Base-by-base conservation (phyloP, 2,113 vertebrate species). In the Osmerus eperlanus region DNA sequence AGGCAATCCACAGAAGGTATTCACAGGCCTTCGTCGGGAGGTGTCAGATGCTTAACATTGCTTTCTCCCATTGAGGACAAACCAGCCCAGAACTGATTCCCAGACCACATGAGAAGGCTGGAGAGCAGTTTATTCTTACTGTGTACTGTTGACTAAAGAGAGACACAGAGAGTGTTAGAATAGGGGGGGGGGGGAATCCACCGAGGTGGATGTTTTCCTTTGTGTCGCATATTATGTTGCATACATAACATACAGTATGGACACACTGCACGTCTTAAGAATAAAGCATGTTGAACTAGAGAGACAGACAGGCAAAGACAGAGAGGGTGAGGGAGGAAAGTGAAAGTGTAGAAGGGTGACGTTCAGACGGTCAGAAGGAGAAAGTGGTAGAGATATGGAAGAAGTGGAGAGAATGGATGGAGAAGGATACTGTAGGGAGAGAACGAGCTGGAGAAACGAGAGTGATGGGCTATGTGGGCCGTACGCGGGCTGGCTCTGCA, bases 381-480 rank as follows among this genome's bases (percentile, higher is more conserved):
- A 60, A 66, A 75, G 41, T 47, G 5, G 41, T 70, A 64, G 81
- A 73, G 77, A 78, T 19, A 64, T 71, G 68, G 70, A 16, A 4
- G 64, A 74, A 65, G 18, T n/a, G 28, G 15, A 36, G 19, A 67
- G 7, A 61, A 79, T 51, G 13, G 62, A 60, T 11, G n/a, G 6
- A 60, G 62, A 65, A 16, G 11, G 64, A 21, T 18, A 18, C 18
- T n/a, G 32, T 41, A 60, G 15, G 80, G 14, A 75, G 52, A n/a
- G 62, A 76, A 64, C 56, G 72, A 82, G 29, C 56, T 41, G 75
- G 68, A 77, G 76, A 47, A 59, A 73, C 14, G 65, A 80, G 65
- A 68, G 59, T 51, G 16, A 68, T 41, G 76, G 62, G 66, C 71
- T 75, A 79, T 77, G 84, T 87, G 75, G 85, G 79, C 78, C 78